Evolutionary conservation across 2,797 vertebrate species (phyloP).

Genomic region (Iguana delicatissima): DNA sequence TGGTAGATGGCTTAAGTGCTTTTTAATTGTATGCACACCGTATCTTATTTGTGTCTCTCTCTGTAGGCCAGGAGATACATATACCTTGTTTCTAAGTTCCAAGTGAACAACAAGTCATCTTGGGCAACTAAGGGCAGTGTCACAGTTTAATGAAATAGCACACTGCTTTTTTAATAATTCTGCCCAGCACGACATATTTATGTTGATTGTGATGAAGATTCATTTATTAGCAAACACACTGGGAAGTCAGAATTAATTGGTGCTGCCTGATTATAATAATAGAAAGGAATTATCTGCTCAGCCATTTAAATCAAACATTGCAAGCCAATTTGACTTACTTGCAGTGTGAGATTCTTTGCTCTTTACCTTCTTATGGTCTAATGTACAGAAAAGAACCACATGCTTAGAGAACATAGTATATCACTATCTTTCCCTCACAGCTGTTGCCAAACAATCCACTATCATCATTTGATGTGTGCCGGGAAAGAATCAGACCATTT

Average conservation of each 20-base stretch:
- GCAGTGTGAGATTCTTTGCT: not conserved
- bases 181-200: slow-evolving; percentile 29
- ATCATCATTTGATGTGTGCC: not conserved
- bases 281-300: slow-evolving; percentile 29
- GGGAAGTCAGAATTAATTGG: slow-evolving; percentile 47
- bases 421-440: not conserved
- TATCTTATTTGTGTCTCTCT: too few species aligned
- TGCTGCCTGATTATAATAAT: slow-evolving; percentile 51
- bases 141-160: slow-evolving; percentile 42
- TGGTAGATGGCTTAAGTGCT: not conserved
- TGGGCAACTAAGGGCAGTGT: not conserved
- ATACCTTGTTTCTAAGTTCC: not conserved
- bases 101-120: not conserved
- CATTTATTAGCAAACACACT: slow-evolving; percentile 20
- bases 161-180: slow-evolving; percentile 20
- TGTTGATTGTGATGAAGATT: slow-evolving; percentile 53
- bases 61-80: not conserved
- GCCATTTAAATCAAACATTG: slow-evolving; percentile 11
- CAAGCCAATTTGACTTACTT: not conserved
- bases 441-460: not conserved
- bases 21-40: not conserved
- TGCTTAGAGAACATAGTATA: not conserved
- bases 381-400: not conserved
- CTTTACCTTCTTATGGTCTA: not conserved
- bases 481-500: not conserved